Conservation (phyloP, 2,113 vertebrate genomes). For the Mobula birostris region DNA sequence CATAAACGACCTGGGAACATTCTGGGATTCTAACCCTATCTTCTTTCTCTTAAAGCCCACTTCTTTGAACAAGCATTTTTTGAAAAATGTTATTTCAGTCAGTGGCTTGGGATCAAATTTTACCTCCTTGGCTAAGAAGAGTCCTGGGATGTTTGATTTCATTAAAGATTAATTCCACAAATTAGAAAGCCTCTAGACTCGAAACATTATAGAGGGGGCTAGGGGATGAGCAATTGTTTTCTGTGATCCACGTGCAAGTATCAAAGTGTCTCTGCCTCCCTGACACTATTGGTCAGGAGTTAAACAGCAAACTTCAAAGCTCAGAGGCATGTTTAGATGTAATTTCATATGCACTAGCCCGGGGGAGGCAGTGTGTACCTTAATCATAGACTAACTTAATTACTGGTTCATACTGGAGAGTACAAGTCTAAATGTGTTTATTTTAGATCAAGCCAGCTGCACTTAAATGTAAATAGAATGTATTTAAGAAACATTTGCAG, state of each 20-base stretch:
- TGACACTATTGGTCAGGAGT: background rate
- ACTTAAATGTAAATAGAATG: slow-evolving; percentile 32
- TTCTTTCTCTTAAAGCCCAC: background rate
- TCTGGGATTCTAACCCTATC: background rate
- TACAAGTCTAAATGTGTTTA: slow-evolving; percentile 28
- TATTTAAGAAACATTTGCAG: slow-evolving; percentile 17
- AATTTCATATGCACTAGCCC: background rate
- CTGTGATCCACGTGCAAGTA: background rate
- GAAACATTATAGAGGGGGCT: slow-evolving; percentile 41
- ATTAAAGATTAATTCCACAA: background rate
- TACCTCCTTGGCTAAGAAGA: background rate
- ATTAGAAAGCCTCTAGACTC: slow-evolving; percentile 35
- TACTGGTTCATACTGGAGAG: background rate
- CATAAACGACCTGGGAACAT: background rate
- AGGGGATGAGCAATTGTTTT: background rate
- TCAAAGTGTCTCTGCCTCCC: background rate
- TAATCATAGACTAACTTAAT: slow-evolving; percentile 4
- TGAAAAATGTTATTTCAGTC: background rate
- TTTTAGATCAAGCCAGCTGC: slow-evolving; percentile 22
- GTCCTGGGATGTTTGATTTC: background rate
- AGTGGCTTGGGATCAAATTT: background rate
- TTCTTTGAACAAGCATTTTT: background rate
- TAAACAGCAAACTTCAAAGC: slow-evolving; percentile 33
- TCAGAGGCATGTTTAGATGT: background rate
- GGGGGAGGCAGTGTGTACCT: background rate